phyloP scores from a whole-genome alignment of 2,113 vertebrate species.

The Garra rufa region DNA sequence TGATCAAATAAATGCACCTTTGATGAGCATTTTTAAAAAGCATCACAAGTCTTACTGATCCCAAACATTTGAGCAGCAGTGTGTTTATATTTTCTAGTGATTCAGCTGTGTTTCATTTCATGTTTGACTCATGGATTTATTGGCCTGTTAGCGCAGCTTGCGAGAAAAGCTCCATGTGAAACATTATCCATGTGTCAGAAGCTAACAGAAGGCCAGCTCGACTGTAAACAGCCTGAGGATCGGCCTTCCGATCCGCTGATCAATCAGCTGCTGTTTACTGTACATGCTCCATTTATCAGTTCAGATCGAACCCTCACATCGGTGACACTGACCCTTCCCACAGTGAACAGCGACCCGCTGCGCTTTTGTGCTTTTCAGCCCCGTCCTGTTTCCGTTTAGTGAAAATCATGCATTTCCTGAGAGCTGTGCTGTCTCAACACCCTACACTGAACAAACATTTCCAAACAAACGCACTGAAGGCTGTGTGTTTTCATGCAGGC shows the following conservation, averaged over 20 bases:
- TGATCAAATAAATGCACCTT: too few relatives aligned
- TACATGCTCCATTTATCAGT: neutral
- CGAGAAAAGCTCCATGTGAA: neutral
- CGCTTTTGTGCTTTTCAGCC: neutral
- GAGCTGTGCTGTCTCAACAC: neutral
- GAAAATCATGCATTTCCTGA: neutral
- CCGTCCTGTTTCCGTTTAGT: neutral
- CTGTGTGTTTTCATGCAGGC: conserved; percentile 75
- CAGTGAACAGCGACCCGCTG: neutral
- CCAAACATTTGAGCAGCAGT: too few relatives aligned
- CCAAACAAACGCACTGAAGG: neutral
- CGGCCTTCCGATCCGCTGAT: neutral
- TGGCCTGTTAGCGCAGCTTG: neutral
- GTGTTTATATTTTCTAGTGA: neutral
- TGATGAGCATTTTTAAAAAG: too few relatives aligned
- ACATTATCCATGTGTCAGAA: conserved; percentile 3
- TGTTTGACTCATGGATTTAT: conserved; percentile 1
- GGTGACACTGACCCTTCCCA: neutral
- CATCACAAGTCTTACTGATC: too few relatives aligned
- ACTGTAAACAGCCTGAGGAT: neutral
- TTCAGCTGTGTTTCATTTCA: neutral
- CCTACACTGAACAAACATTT: neutral
- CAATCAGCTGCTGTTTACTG: neutral
- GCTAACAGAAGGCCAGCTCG: neutral
- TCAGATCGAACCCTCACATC: neutral